A percentile compares a stretch with the other conserved stretches of the same genome.
Evolutionary conservation across 1,140 invertebrate species (phyloP).

Genomic region (Ericerus pela): DNA sequence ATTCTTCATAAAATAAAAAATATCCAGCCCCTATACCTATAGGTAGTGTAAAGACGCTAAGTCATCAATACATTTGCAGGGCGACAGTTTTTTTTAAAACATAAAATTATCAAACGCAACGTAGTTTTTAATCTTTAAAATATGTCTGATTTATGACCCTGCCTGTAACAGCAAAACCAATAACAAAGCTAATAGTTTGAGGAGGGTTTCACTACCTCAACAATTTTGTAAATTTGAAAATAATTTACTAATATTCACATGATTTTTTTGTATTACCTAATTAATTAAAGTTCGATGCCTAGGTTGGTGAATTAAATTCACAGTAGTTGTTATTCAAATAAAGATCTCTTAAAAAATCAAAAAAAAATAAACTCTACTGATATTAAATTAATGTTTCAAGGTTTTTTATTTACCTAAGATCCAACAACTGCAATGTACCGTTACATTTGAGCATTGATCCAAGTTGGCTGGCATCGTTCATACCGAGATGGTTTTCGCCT

Average conservation of each 20-base stretch:
- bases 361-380: not conserved
- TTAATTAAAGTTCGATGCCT: not conserved
- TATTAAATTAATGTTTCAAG: too few relatives aligned
- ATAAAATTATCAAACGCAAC: too few relatives aligned
- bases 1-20: not conserved
- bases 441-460: constrained; percentile 52
- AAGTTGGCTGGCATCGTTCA: constrained; percentile 60
- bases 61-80: not conserved
- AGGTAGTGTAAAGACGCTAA: not conserved
- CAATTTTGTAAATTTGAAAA: not conserved
- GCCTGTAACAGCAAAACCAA: too few relatives aligned
- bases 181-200: too few relatives aligned
- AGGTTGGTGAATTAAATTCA: not conserved
- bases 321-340: not conserved
- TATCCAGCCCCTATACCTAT: not conserved
- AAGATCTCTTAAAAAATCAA: not conserved
- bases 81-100: too few relatives aligned
- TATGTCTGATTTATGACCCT: too few relatives aligned
- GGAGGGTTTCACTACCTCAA: too few relatives aligned
- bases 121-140: too few relatives aligned
- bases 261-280: not conserved
- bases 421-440: constrained; percentile 54
- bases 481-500: constrained; percentile 60
- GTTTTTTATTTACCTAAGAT: constrained; percentile 42
- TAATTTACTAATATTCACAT: not conserved